Conservation (phyloP, 1,140 invertebrate species). For the Oryctes rhinoceros region DNA sequence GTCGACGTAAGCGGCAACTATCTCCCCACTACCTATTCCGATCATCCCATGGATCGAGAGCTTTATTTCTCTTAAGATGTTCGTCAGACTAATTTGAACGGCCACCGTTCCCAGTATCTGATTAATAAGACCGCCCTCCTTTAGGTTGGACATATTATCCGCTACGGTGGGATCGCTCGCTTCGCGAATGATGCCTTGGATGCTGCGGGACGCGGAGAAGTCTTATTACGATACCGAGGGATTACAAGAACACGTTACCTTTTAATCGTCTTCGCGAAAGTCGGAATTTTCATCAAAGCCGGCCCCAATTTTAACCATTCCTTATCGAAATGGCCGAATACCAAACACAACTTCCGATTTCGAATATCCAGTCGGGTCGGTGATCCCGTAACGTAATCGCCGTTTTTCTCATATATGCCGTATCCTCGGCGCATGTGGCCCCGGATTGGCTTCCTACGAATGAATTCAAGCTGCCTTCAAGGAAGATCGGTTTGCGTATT, state of each 20-base stretch:
- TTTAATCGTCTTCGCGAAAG: slow-evolving; percentile 66
- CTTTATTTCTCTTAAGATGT: slow-evolving; percentile 71
- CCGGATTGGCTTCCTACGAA: not conserved
- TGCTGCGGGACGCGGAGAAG: slow-evolving; percentile 18
- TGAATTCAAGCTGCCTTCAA: not conserved
- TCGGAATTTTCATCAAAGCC: slow-evolving; percentile 69
- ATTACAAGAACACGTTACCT: not conserved
- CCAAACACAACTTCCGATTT: not conserved
- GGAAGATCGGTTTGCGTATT: slow-evolving; percentile 34
- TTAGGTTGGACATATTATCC: slow-evolving; percentile 67
- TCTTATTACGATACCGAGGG: not conserved
- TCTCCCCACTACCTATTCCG: slow-evolving; percentile 82
- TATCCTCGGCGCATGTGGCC: not conserved
- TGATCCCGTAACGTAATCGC: not conserved
- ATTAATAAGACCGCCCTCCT: slow-evolving; percentile 69
- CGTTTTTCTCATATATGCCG: not conserved
- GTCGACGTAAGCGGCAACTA: slow-evolving; percentile 86
- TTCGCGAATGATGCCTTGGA: slow-evolving; percentile 61
- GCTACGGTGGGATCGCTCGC: slow-evolving; percentile 69
- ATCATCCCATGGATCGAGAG: slow-evolving; percentile 78
- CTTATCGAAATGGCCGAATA: not conserved
- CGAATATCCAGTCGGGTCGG: not conserved
- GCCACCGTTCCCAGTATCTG: slow-evolving; percentile 79
- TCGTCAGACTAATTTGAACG: slow-evolving; percentile 80
- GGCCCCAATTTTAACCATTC: slow-evolving; percentile 83